These are phyloP conservation scores for Drosophila bocki DNA, from an alignment of 1,140 invertebrate genomes.

Conservation along the genomic window DNA sequence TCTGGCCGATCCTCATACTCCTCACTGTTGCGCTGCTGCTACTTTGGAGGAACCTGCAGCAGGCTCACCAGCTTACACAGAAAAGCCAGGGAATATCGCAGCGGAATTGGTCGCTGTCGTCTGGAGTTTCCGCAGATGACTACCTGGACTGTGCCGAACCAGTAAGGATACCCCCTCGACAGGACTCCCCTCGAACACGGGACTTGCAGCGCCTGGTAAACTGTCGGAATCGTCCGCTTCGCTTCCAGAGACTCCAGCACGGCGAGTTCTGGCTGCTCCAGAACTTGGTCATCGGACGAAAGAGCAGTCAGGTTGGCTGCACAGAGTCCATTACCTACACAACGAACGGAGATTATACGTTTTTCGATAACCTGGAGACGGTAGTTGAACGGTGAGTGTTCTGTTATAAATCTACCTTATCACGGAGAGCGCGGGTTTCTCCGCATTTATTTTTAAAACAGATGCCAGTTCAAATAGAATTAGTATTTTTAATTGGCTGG, in stretches of 20 bases:
- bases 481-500: not conserved
- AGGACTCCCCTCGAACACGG: constrained; percentile 20
- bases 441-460: not conserved
- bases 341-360: constrained; percentile 95
- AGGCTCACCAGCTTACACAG: not conserved
- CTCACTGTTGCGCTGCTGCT: constrained; percentile 27
- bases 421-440: not conserved
- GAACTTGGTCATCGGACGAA: constrained; percentile 89
- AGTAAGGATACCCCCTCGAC: not conserved
- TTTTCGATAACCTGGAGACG: constrained; percentile 94
- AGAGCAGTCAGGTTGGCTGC: constrained; percentile 87
- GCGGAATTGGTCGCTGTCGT: not conserved
- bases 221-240: constrained; percentile 88
- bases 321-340: constrained; percentile 95
- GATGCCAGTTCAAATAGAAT: not conserved
- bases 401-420: not conserved
- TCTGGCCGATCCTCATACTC: constrained; percentile 35
- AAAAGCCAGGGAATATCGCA: not conserved
- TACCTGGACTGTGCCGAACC: not conserved
- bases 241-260: constrained; percentile 89
- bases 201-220: constrained; percentile 73
- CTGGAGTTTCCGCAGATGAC: not conserved
- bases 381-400: constrained; percentile 88
- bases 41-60: constrained; percentile 39
- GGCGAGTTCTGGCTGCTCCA: constrained; percentile 95